Conservation (phyloP, 2,797 vertebrate species). For the Takifugu ocellatus region DNA sequence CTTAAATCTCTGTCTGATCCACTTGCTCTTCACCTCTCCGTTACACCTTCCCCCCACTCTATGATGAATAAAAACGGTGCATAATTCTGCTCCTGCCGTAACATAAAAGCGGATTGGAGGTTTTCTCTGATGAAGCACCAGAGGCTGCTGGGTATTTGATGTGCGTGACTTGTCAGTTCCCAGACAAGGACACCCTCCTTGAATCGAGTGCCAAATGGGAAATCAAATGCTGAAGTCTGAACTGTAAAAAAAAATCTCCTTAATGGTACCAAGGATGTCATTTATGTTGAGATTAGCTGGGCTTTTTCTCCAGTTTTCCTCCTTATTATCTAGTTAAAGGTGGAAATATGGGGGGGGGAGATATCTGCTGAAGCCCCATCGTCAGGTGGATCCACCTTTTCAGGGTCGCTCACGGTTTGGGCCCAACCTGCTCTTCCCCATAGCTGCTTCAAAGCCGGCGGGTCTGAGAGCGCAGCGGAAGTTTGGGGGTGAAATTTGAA, state of each 20-base stretch:
- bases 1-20: slow-evolving; percentile 6
- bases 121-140: slow-evolving; percentile 9
- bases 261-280: slow-evolving; percentile 8
- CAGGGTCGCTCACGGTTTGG: neutral
- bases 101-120: slow-evolving; percentile 24
- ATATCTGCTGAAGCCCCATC: too few relatives aligned
- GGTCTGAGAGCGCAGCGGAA: slow-evolving; percentile 14
- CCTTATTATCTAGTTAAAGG: too few relatives aligned
- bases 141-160: slow-evolving; percentile 12
- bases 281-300: slow-evolving; percentile 5
- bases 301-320: too few relatives aligned
- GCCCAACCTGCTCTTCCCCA: slow-evolving; percentile 1
- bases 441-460: slow-evolving; percentile 13
- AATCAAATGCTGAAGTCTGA: slow-evolving; percentile 13
- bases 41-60: slow-evolving; percentile 6
- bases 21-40: neutral
- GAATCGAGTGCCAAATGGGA: slow-evolving; percentile 16
- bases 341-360: neutral
- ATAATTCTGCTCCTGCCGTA: slow-evolving; percentile 20
- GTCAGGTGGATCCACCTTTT: neutral
- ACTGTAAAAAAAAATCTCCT: slow-evolving; percentile 9
- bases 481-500: slow-evolving; percentile 10
- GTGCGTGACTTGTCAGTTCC: slow-evolving; percentile 16
- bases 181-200: slow-evolving; percentile 25
- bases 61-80: slow-evolving; percentile 30